These are phyloP conservation scores for Narcine bancroftii DNA, from an alignment of 2,113 vertebrate genomes.

Conservation along the genomic window DNA sequence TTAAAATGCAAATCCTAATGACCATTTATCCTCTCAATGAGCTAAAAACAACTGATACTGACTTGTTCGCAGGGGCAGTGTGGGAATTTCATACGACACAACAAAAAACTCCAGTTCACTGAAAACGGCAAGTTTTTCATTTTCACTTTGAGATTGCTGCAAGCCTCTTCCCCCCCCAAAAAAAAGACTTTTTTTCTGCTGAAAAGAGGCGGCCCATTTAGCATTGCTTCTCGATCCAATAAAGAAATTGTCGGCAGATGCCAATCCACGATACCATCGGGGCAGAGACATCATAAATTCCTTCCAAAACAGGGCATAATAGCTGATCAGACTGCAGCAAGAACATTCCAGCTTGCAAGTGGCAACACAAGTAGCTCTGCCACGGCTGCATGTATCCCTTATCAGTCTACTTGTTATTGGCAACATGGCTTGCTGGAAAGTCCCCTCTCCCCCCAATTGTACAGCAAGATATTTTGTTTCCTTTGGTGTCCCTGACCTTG, in stretches of 20 bases:
- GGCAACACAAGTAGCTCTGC: background rate
- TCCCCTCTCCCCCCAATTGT: slow-evolving; percentile 51
- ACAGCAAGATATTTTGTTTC: slow-evolving; percentile 52
- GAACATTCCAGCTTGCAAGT: background rate
- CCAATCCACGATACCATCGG: background rate
- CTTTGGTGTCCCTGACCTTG: slow-evolving; percentile 56
- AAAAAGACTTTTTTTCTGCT: background rate
- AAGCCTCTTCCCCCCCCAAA: background rate
- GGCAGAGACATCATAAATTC: background rate
- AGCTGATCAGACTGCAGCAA: background rate
- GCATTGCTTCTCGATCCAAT: background rate
- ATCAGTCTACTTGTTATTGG: background rate
- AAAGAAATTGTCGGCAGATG: background rate
- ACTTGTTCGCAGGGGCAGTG: background rate
- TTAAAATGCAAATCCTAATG: slow-evolving; percentile 65
- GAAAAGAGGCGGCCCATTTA: background rate
- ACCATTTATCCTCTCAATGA: slow-evolving; percentile 40
- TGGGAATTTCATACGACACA: slow-evolving; percentile 9
- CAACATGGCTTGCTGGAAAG: background rate
- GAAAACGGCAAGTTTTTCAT: background rate
- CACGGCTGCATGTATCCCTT: background rate
- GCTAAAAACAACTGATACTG: slow-evolving; percentile 34
- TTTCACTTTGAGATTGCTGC: background rate
- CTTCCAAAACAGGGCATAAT: background rate
- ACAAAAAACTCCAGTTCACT: slow-evolving; percentile 15